Evolutionary conservation across 1,140 invertebrate species (phyloP).

Genomic region (Epicauta chinensis): DNA sequence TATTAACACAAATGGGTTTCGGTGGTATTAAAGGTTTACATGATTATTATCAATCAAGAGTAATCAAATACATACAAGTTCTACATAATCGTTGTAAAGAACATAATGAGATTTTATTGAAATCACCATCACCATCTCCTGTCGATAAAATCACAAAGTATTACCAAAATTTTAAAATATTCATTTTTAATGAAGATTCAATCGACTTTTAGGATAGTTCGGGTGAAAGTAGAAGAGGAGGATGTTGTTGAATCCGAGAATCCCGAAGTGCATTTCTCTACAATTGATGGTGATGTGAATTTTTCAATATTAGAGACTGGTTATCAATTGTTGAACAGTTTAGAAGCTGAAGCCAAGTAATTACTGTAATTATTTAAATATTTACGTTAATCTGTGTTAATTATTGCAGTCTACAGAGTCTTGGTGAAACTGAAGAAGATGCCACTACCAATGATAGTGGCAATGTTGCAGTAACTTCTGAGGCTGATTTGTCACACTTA

Average conservation of each 20-base stretch:
- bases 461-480: background rate
- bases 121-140: conserved; percentile 23
- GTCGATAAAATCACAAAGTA: conserved; percentile 26
- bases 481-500: background rate
- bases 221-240: conserved; percentile 31
- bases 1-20: conserved; percentile 35
- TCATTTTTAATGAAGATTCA: background rate
- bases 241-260: conserved; percentile 28
- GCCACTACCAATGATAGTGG: background rate
- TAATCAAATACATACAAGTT: conserved; percentile 35
- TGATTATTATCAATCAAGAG: conserved; percentile 38
- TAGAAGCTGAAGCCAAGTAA: conserved; percentile 30
- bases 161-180: background rate
- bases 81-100: conserved; percentile 32
- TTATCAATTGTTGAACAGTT: conserved; percentile 30
- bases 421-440: conserved; percentile 16
- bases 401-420: conserved; percentile 15
- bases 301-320: conserved; percentile 26
- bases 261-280: conserved; percentile 29
- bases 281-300: conserved; percentile 26
- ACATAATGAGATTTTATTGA: conserved; percentile 26
- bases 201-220: conserved; percentile 20
- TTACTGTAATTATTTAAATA: background rate
- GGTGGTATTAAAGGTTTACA: conserved; percentile 36
- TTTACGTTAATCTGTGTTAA: background rate